Evolutionary conservation across 2,113 vertebrate species (phyloP).

Genomic region (Phrynocephalus versicolor): DNA sequence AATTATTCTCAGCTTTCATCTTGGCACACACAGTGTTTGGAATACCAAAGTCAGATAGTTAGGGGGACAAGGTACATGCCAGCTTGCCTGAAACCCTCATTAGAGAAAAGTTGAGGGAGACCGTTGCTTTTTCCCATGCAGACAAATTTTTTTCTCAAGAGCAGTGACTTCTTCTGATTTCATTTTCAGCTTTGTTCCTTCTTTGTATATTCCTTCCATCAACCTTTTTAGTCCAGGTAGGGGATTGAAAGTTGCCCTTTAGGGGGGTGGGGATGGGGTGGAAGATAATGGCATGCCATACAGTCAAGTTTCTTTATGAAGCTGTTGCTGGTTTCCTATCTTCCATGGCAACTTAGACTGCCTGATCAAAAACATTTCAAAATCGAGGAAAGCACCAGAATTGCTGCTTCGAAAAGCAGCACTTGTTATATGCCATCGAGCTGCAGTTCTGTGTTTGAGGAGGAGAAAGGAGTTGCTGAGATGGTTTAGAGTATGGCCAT

Average conservation of each 20-base stretch:
- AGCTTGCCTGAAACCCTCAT: conserved; percentile 52
- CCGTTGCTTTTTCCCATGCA: conserved; percentile 23
- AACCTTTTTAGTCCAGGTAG: background rate
- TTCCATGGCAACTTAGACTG: conserved; percentile 26
- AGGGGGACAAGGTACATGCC: conserved; percentile 22
- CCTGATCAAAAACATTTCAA: background rate
- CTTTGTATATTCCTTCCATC: background rate
- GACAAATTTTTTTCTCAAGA: conserved; percentile 35
- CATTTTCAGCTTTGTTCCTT: background rate
- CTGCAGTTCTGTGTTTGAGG: background rate
- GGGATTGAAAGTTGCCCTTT: background rate
- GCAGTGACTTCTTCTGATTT: conserved; percentile 11
- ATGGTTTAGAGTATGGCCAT: no score
- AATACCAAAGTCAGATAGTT: conserved; percentile 23
- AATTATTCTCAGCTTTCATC: conserved; percentile 43
- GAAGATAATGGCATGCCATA: background rate
- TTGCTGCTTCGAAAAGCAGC: no score
- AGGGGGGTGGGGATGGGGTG: no score
- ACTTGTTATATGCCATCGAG: background rate
- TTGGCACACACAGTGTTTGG: conserved; percentile 33
- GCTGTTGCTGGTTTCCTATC: background rate
- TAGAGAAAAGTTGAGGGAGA: conserved; percentile 43
- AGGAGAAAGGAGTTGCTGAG: no score
- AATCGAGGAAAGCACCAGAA: background rate
- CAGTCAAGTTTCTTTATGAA: background rate